A percentile compares a stretch with the other conserved stretches of the same genome.
These are phyloP conservation scores for Diaphora mendica DNA, from an alignment of 2,888 invertebrate genomes.

Conservation along the genomic window DNA sequence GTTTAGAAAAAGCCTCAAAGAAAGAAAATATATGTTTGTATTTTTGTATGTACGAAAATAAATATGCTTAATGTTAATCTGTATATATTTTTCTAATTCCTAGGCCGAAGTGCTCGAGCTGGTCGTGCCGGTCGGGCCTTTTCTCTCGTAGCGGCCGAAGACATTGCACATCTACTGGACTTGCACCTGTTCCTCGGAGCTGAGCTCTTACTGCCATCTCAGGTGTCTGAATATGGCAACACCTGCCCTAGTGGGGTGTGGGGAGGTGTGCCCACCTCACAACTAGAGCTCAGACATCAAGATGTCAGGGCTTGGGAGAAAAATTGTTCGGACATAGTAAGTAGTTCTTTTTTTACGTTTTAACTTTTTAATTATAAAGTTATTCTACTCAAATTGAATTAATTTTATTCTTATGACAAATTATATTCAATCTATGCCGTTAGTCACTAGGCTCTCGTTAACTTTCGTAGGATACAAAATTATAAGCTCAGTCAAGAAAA, in stretches of 20 bases:
- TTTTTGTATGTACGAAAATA: too few relatives aligned
- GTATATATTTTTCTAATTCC: neutral
- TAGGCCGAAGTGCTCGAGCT: conserved; percentile 97
- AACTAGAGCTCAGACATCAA: conserved; percentile 94
- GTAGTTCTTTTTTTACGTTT: conserved; percentile 50
- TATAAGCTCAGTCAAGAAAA: too few relatives aligned
- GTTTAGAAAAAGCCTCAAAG: too few relatives aligned
- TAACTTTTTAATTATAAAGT: neutral
- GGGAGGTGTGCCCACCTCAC: conserved; percentile 93
- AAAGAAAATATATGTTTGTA: too few relatives aligned
- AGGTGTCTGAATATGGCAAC: conserved; percentile 60
- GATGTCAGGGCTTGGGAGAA: conserved; percentile 91
- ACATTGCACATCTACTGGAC: conserved; percentile 97
- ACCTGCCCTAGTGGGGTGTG: conserved; percentile 88
- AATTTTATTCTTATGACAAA: too few relatives aligned
- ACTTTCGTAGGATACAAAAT: neutral
- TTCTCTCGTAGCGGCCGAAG: conserved; percentile 96
- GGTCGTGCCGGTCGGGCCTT: conserved; percentile 96
- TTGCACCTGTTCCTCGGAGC: conserved; percentile 97
- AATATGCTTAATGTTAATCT: too few relatives aligned
- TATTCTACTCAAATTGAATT: too few relatives aligned
- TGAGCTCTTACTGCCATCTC: conserved; percentile 76
- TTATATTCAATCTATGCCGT: too few relatives aligned
- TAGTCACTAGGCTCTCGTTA: too few relatives aligned
- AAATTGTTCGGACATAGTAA: conserved; percentile 91